A percentile compares a stretch with the other conserved stretches of the same genome.
These are phyloP conservation scores for Deilephila porcellus DNA, from an alignment of 2,888 invertebrate genomes.

Conservation along the genomic window DNA sequence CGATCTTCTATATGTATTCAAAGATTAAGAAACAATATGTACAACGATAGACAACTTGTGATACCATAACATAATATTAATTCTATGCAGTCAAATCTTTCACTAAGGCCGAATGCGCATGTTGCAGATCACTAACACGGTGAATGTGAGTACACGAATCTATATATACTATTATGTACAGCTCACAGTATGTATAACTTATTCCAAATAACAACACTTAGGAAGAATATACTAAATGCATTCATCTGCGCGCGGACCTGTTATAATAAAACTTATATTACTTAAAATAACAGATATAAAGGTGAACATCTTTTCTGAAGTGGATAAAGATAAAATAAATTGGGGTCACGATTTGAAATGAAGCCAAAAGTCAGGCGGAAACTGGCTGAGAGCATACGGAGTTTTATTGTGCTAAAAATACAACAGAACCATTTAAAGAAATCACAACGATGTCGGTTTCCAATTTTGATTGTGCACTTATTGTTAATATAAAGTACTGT, in stretches of 20 bases:
- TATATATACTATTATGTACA: slow-evolving; percentile 25
- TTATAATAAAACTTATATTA: neutral
- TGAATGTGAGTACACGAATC: slow-evolving; percentile 22
- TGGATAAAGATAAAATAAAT: slow-evolving; percentile 42
- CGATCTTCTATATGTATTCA: slow-evolving; percentile 58
- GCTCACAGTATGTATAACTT: slow-evolving; percentile 14
- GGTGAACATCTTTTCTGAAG: neutral
- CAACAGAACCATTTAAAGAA: slow-evolving; percentile 2
- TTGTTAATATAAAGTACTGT: slow-evolving; percentile 9
- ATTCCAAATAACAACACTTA: slow-evolving; percentile 22
- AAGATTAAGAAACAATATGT: slow-evolving; percentile 62
- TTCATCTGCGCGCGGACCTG: slow-evolving; percentile 5
- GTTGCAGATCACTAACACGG: slow-evolving; percentile 24
- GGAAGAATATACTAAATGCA: slow-evolving; percentile 1
- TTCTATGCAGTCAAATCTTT: slow-evolving; percentile 84
- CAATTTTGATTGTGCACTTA: slow-evolving; percentile 8
- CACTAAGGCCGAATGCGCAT: slow-evolving; percentile 59
- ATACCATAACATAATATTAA: slow-evolving; percentile 56
- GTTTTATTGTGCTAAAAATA: slow-evolving; percentile 43
- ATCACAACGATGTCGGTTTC: slow-evolving; percentile 6
- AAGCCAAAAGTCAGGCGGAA: slow-evolving; percentile 56
- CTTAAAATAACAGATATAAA: neutral
- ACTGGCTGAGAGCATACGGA: slow-evolving; percentile 43
- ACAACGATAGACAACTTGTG: slow-evolving; percentile 53
- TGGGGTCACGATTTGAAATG: slow-evolving; percentile 53